Conservation (phyloP, 1,140 invertebrate genomes). For the Liolophura sinensis region DNA sequence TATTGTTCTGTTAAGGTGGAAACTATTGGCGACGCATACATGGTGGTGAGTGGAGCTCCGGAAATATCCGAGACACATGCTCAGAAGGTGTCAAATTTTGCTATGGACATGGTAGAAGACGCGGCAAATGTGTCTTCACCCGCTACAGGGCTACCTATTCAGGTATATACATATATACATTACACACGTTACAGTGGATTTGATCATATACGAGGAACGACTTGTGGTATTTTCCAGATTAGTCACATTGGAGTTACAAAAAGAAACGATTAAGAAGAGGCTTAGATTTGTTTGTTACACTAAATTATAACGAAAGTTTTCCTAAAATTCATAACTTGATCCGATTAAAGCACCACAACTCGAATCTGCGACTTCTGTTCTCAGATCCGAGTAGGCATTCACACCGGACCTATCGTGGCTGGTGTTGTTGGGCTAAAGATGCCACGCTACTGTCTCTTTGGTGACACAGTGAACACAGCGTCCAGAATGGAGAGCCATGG, state of each 20-base stretch:
- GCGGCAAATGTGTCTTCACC: conserved; percentile 81
- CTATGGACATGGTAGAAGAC: conserved; percentile 82
- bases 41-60: conserved; percentile 61
- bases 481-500: conserved; percentile 54
- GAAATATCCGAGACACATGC: conserved; percentile 81
- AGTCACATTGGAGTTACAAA: too few species aligned
- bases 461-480: conserved; percentile 56
- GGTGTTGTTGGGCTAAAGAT: conserved; percentile 49
- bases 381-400: conserved; percentile 89
- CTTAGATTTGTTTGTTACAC: too few species aligned
- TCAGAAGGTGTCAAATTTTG: conserved; percentile 93
- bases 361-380: not conserved
- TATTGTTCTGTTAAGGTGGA: conserved; percentile 25
- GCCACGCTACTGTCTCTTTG: conserved; percentile 53
- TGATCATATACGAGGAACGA: too few species aligned
- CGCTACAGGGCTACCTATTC: conserved; percentile 21
- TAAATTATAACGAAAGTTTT: too few species aligned
- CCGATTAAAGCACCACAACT: too few species aligned
- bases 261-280: too few species aligned
- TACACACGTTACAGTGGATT: too few species aligned
- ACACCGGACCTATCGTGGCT: conserved; percentile 65
- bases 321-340: too few species aligned
- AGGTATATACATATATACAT: conserved; percentile 21
- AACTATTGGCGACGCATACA: conserved; percentile 43
- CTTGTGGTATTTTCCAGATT: too few species aligned